phyloP scores from a whole-genome alignment of 2,113 vertebrate genomes.

The Numida meleagris region DNA sequence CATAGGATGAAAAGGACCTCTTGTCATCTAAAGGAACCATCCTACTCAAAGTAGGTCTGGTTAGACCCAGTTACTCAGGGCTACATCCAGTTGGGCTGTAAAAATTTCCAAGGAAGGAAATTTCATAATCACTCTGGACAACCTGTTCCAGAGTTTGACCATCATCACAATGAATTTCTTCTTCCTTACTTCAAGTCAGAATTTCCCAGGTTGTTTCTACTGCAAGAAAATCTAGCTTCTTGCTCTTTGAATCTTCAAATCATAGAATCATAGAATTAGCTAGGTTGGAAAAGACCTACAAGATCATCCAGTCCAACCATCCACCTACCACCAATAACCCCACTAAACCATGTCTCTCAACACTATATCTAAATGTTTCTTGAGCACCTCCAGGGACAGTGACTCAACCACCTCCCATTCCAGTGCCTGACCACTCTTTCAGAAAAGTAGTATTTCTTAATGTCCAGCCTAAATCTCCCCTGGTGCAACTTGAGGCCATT shows the following conservation, averaged over 20 bases:
- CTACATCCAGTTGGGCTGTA: background rate
- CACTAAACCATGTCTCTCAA: too few relatives aligned
- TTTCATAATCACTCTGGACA: background rate
- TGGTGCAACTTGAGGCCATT: too few relatives aligned
- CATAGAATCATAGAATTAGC: too few relatives aligned
- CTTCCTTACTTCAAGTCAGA: background rate
- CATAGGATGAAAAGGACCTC: background rate
- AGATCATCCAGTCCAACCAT: too few relatives aligned
- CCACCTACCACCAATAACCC: too few relatives aligned
- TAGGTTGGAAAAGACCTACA: too few relatives aligned
- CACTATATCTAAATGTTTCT: too few relatives aligned
- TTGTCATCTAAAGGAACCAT: background rate
- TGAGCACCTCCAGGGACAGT: too few relatives aligned
- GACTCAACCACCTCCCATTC: too few relatives aligned
- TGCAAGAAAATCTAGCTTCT: background rate
- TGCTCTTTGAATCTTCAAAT: background rate
- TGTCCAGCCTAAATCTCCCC: too few relatives aligned
- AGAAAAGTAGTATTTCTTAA: too few relatives aligned
- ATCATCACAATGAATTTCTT: fast-evolving
- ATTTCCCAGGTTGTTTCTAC: background rate
- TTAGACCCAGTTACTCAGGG: background rate
- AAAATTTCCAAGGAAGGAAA: background rate
- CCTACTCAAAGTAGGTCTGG: background rate
- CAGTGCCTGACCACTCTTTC: too few relatives aligned
- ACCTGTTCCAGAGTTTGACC: background rate